A percentile compares a stretch with the other conserved stretches of the same genome.
Conservation (phyloP, 1,140 invertebrate species). For the Pissodes strobi region DNA sequence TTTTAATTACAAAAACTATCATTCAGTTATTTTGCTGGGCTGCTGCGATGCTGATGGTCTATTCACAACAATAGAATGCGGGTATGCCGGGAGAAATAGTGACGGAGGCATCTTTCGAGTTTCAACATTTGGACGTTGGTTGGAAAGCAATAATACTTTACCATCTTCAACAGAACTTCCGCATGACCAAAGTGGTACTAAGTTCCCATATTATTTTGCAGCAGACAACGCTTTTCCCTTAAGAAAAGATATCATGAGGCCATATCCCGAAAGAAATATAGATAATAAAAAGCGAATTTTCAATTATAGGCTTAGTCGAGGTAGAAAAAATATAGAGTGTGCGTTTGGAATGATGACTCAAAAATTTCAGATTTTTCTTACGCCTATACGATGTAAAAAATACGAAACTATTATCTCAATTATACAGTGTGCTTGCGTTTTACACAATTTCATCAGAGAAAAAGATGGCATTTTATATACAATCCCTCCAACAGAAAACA, state of each 20-base stretch:
- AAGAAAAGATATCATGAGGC: conserved; percentile 25
- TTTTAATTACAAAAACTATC: not conserved
- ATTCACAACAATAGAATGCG: not conserved
- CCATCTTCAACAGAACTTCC: conserved; percentile 9
- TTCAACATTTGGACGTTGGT: no score
- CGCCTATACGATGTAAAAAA: conserved; percentile 3
- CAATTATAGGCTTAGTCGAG: conserved; percentile 19
- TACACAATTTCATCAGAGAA: conserved; percentile 1
- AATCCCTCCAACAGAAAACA: not conserved
- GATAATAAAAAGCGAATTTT: conserved; percentile 7
- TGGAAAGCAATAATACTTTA: conserved; percentile 10
- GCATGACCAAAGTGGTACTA: not conserved
- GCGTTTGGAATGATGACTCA: no score
- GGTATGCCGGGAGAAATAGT: conserved; percentile 26
- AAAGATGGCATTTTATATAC: not conserved
- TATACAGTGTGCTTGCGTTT: not conserved
- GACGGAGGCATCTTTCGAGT: no score
- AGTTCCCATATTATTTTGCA: not conserved
- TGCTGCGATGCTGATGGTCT: not conserved
- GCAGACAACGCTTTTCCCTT: no score
- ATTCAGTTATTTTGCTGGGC: no score
- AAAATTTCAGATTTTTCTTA: conserved; percentile 21
- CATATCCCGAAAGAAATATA: conserved; percentile 14
- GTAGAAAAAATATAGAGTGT: conserved; percentile 5
- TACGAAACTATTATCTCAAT: not conserved